These are phyloP conservation scores for Numenius arquata DNA, from an alignment of 2,113 vertebrate species.

Conservation along the genomic window DNA sequence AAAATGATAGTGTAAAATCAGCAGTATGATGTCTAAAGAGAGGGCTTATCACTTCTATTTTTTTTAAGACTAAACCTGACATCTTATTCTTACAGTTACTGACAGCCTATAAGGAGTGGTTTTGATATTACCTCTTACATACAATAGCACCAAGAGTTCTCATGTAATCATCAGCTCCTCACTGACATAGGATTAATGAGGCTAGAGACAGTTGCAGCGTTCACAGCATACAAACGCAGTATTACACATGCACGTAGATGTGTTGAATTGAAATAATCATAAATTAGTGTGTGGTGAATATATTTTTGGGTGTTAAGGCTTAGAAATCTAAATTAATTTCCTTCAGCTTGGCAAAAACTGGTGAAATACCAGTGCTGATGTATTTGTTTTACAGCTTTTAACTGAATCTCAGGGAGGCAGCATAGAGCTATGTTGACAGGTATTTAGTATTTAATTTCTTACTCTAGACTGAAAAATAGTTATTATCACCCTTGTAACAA, in stretches of 20 bases:
- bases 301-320: not conserved
- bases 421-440: constrained; percentile 29
- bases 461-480: not conserved
- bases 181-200: not conserved
- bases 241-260: not conserved
- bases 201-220: not conserved
- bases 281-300: not conserved
- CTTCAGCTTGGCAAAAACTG: not conserved
- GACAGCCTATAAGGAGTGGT: not conserved
- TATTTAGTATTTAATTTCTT: not conserved
- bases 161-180: not conserved
- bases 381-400: not conserved
- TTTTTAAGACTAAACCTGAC: not conserved
- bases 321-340: not conserved
- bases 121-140: not conserved
- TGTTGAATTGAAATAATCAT: not conserved
- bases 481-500: too few relatives aligned
- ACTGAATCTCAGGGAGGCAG: constrained; percentile 58
- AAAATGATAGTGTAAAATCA: not conserved
- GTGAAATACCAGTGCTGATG: not conserved
- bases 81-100: not conserved
- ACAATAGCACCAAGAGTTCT: not conserved
- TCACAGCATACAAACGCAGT: not conserved
- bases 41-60: not conserved
- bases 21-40: not conserved